Base-by-base conservation (phyloP, 1,140 invertebrate genomes). In the Bombus confusus region DNA sequence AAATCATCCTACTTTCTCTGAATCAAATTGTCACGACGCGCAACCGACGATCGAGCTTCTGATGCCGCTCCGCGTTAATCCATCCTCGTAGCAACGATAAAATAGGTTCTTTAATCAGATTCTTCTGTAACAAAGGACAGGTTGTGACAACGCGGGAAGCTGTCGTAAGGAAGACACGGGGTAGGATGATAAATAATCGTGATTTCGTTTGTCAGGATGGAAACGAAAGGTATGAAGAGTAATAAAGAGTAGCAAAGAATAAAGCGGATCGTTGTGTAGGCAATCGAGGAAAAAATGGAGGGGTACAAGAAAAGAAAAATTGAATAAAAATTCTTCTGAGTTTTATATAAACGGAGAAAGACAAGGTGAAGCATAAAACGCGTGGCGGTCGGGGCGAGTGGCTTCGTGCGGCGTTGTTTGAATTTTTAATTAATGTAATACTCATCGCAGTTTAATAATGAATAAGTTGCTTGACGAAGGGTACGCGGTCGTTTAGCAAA, bases 401-500 rank as follows among this genome's bases (percentile, higher is more conserved):
- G 71, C 82, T 90, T 83, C 86, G 80, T 86, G 87, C 59, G 75
- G 59, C 39, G 82, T 78, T 87, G 90, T 85, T 86, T 86, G 80
- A 91, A 90, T 92, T 88, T 90, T 92, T 93, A 93, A 92, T 92
- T 92, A 92, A 86, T 79, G 81, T 88, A 86, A 92, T 13, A 88
- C 82, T 52, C 74, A 81, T 69, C 72, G 73, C 81, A 85, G 83
- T 80, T 92, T 91, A 92, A 90, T 93, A 92, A 92, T 91, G 92
- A 92, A 92, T 91, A 92, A 91, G 87, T 87, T 81, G 68, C 74
- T 86, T 84, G 75, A 85, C 28, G 18, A 43, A 66, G 71, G 18
- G 80, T 31, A 39, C 34, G 64, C 52, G 64, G 22, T 34, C 66
- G 66, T 78, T 86, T 74, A 83, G 73, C 66, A 64, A 86, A 57